Base-by-base conservation (phyloP, 2,888 invertebrate genomes). In the Buathra laborator region DNA sequence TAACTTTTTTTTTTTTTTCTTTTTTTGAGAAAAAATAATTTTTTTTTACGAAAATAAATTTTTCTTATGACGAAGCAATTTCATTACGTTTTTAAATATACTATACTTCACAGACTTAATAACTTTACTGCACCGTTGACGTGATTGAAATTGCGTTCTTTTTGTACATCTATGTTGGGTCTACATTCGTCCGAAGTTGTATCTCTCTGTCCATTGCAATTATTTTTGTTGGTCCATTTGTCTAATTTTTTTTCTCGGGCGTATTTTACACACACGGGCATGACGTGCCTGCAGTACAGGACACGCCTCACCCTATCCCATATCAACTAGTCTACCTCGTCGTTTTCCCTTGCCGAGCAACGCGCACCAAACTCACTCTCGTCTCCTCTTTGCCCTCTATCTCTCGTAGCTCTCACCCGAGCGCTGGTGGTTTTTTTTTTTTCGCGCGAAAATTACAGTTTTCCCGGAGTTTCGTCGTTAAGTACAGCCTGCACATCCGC, bases 401-500 rank as follows among this genome's bases (percentile, higher is more conserved):
- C 53, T 80, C 76, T 56, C 75, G 19, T 4, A 16, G 19, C 71
- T 76, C 72, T 76, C 71, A 64, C 79, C 66, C 64, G 16, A 59
- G 51, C 56, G 10, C 44, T 74, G 46, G 64, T 71, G 70, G 46
- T 44, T 29, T 46, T 46, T 68, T 68, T 67, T 76, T 77, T 67
- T 78, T 76, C 44, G 87, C 88, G 88, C 86, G 92, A 92, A 92
- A 93, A 92, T 92, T 92, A 92, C 92, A 92, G 92, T 92, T 93
- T 90, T 89, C 89, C 89, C 85, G 85, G 91, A 93, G 93, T 93
- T 93, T 90, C 91, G 92, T 90, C 93, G 92, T 93, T 93, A 93
- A 93, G 90, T 92, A 92, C 93, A 93, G 92, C 92, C 92, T 93
- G 92, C 92, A 92, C 93, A 92, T 92, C 90, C 91, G 89, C 88